Percentiles rank a stretch among this genome's conserved stretches.
Evolutionary conservation across 1,140 invertebrate species (phyloP).

Genomic region (Tetramorium parvispinum): DNA sequence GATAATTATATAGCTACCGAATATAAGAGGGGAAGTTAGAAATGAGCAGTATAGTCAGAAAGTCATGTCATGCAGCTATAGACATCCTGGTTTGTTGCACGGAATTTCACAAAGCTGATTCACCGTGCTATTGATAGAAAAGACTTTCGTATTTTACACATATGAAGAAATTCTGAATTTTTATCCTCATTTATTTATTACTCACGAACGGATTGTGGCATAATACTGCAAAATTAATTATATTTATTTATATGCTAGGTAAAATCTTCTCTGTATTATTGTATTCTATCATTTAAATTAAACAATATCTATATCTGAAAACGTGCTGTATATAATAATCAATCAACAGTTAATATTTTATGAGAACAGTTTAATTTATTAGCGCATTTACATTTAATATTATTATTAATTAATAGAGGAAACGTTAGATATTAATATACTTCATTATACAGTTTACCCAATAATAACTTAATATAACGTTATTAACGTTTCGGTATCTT

Average conservation of each 20-base stretch:
- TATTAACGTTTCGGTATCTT: not conserved
- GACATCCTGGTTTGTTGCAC: not conserved
- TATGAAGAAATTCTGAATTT: not conserved
- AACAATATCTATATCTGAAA: not conserved
- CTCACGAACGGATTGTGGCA: not conserved
- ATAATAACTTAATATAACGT: not conserved
- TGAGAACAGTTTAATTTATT: not conserved
- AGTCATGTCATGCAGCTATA: not conserved
- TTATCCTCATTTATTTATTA: not conserved
- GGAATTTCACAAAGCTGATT: not conserved
- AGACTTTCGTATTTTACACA: not conserved
- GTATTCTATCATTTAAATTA: not conserved
- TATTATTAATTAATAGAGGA: not conserved
- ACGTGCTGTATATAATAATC: not conserved
- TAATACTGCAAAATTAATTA: not conserved
- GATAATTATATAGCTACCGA: conserved; percentile 21
- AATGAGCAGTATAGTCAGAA: not conserved
- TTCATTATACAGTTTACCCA: not conserved
- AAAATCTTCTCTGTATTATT: not conserved
- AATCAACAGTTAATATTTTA: not conserved
- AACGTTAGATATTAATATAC: not conserved
- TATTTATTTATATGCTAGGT: not conserved
- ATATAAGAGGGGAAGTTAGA: not conserved
- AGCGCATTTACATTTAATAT: not conserved
- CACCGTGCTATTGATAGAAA: not conserved